Percentiles rank a stretch among this genome's conserved stretches.
Conservation (phyloP, 2,888 invertebrate species). For the Cyaniris semiargus region DNA sequence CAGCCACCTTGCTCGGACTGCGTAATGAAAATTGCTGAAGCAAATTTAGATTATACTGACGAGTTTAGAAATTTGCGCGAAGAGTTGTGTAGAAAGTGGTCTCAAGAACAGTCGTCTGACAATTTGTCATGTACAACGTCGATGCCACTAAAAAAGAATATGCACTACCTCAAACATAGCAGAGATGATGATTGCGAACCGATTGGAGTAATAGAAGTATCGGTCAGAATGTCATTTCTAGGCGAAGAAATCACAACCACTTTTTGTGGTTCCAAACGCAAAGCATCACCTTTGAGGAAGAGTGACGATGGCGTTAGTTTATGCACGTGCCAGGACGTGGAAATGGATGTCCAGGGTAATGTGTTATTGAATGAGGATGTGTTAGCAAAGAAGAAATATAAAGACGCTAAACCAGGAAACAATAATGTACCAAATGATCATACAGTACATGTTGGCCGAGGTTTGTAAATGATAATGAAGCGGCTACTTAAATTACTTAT, state of each 20-base stretch:
- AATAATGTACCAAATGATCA: constrained; percentile 46
- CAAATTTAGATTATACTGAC: constrained; percentile 63
- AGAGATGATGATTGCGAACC: constrained; percentile 58
- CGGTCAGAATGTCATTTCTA: constrained; percentile 69
- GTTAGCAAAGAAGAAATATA: constrained; percentile 51
- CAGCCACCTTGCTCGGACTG: constrained; percentile 69
- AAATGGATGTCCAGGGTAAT: constrained; percentile 73
- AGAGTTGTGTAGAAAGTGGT: constrained; percentile 68
- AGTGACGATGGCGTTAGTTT: constrained; percentile 70
- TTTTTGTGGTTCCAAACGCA: constrained; percentile 61
- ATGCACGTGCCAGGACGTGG: constrained; percentile 72
- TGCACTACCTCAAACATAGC: constrained; percentile 66
- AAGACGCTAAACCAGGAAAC: constrained; percentile 48
- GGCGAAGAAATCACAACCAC: constrained; percentile 75
- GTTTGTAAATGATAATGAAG: background rate
- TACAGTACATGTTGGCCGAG: background rate
- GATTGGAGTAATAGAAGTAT: constrained; percentile 69
- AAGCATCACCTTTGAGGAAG: constrained; percentile 59
- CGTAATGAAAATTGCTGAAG: constrained; percentile 66
- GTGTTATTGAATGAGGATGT: constrained; percentile 68
- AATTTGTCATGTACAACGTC: constrained; percentile 70
- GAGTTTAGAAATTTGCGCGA: constrained; percentile 62
- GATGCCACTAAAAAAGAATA: constrained; percentile 63
- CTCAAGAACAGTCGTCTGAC: constrained; percentile 62
- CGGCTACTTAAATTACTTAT: background rate